Evolutionary conservation across 2,797 vertebrate genomes (phyloP), one percentile per base, ranked within the genome.

Genomic region (Hydrolagus colliei): DNA sequence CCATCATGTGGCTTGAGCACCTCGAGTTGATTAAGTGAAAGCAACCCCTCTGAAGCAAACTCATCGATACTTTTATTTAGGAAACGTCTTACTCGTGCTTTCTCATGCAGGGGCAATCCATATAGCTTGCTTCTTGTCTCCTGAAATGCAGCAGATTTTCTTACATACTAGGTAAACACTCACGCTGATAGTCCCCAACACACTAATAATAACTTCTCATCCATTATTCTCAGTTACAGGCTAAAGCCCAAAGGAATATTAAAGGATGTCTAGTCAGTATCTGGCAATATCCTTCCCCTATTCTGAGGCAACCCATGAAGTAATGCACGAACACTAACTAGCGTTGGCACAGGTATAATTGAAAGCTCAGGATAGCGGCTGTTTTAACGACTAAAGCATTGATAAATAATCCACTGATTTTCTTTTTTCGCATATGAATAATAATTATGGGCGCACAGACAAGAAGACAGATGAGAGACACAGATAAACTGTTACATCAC

Each of bases 401-500:
- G 79, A 68, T 82, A 68, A 35, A 71, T 20, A 68, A 68, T 82
- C 67, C 16, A 52, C 52, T 68, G 65, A 84, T 4, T 68, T 20
- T 68, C 41, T 52, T 52, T 71, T 76, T 84, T 84, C 41, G 20
- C 79, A 71, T 68, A 22, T 71, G 65, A 84, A 84, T 82, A 63
- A 67, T 71, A 84, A 84, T 84, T 71, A 84, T 68, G 75, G 27
- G 52, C 61, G 61, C 18, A 20, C 52, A 61, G 75, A 77, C 75
- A 9, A 84, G 65, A 67, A 71, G 65, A 84, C 79, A 84, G 79
- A 84, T 68, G 79, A 67, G 32, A 84, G 27, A 41, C 71, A 41
- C 9, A 71, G 65, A 84, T 84, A 84, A 84, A 84, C 65, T 84
- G 65, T 84, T 84, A 84, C 67, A 84, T 84, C 79, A 68, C 63